Evolutionary conservation across 2,797 vertebrate genomes (phyloP).

Genomic region (Lacerta agilis): DNA sequence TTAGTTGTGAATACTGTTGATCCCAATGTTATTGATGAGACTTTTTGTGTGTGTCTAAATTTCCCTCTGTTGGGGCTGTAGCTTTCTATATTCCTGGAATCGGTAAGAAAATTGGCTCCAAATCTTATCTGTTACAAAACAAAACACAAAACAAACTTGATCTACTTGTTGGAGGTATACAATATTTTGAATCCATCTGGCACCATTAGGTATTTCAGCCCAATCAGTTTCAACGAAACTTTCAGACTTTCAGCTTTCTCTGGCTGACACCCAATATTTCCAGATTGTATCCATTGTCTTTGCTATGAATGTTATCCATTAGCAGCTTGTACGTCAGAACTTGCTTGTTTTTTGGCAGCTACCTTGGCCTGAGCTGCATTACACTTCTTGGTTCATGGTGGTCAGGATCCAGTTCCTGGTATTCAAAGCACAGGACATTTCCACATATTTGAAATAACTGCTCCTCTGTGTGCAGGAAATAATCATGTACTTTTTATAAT

Average conservation of each 20-base stretch:
- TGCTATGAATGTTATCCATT: slow-evolving; percentile 6
- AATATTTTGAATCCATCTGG: slow-evolving; percentile 15
- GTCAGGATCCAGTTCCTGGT: slow-evolving; percentile 9
- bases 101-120: neutral
- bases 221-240: slow-evolving; percentile 5
- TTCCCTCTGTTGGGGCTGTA: neutral
- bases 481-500: neutral
- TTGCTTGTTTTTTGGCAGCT: neutral
- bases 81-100: neutral
- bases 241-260: neutral
- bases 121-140: too few species aligned
- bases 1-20: too few species aligned
- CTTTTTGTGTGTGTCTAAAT: neutral
- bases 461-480: neutral
- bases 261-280: slow-evolving; percentile 15
- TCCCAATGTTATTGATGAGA: neutral
- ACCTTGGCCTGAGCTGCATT: neutral
- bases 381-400: neutral
- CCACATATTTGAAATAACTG: slow-evolving; percentile 6
- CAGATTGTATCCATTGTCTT: slow-evolving; percentile 17
- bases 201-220: neutral
- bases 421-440: slow-evolving; percentile 23
- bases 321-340: neutral
- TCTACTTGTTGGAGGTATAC: neutral
- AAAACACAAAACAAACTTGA: neutral